phyloP scores from a whole-genome alignment of 2,113 vertebrate species.

The Dendropsophus ebraccatus region DNA sequence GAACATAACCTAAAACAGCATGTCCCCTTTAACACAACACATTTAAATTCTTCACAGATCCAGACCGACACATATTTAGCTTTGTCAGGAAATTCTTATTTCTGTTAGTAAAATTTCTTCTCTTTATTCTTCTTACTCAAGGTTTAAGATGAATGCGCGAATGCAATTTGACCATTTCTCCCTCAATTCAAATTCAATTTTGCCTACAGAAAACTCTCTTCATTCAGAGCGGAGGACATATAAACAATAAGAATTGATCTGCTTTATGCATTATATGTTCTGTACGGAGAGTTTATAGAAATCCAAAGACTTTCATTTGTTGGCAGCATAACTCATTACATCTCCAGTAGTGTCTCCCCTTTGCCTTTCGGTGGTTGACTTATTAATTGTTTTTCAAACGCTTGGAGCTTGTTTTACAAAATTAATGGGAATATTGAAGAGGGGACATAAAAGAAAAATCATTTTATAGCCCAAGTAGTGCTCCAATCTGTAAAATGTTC shows the following conservation, averaged over 20 bases:
- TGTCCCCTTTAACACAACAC: not conserved
- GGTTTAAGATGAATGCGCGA: conserved; percentile 1
- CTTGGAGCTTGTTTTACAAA: conserved; percentile 61
- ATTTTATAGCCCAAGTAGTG: conserved; percentile 46
- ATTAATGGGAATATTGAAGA: conserved; percentile 62
- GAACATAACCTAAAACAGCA: no score
- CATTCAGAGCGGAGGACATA: not conserved
- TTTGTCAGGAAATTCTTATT: not conserved
- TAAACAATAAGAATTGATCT: not conserved
- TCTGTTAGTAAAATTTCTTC: not conserved
- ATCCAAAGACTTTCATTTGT: conserved; percentile 27
- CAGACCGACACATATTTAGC: not conserved
- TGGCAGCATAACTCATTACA: conserved; percentile 10
- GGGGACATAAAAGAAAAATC: conserved; percentile 65
- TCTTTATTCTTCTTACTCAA: not conserved
- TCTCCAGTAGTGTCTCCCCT: not conserved
- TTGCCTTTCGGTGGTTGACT: not conserved
- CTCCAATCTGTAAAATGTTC: conserved; percentile 60
- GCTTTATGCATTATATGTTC: conserved; percentile 14
- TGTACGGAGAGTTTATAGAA: conserved; percentile 25
- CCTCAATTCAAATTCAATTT: conserved; percentile 34
- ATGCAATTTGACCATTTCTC: conserved; percentile 2
- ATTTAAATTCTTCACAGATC: not conserved
- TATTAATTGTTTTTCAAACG: conserved; percentile 60
- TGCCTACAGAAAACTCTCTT: not conserved